Evolutionary conservation across 1,140 invertebrate genomes (phyloP), one percentile per base, ranked within the genome.

Genomic region (Schlechtendalia chinensis): DNA sequence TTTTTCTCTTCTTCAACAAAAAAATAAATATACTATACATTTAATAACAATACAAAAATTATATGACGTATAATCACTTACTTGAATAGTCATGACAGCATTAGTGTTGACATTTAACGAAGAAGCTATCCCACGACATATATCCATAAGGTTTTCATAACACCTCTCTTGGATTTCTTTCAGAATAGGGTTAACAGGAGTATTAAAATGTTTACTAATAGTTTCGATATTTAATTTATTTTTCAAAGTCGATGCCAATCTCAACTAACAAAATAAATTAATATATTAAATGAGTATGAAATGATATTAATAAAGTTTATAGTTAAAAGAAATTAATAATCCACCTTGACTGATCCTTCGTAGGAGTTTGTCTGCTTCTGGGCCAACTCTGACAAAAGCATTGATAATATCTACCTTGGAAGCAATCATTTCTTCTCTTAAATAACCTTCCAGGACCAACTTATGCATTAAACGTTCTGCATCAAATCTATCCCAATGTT

Each of bases 391-490:
- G 24, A 97, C 83, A 86, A 98, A 98, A 17, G 93, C 90, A 82
- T 90, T 90, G 12, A 93, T 91, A 83, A 96, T 94, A 81, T 96
- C 94, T 82, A 93, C 92, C 54, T 85, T 84, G 29, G 88, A 91
- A 17, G 94, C 88, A 56, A 92, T 88, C 81, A 94, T 87, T 67
- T 93, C 89, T 87, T 98, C 96, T 27, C 88, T 86, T 1, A 98
- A 86, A 84, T 91, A 91, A 1, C 91, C 90, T 81, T 95, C 91
- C 45, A 95, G 88, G 0, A 96, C 90, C 82, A 98, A 87, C 84
- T 93, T 91, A 67, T 93, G 90, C 45, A 98, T 85, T 54, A 98
- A 86, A 10, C 95, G 87, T 85, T 95, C 92, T 45, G 92, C 88
- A 85, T 98, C 95, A 45, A 86, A 86, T 83, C 91, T 89, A 12